phyloP scores from a whole-genome alignment of 2,113 vertebrate genomes.

The Bombycilla garrulus region DNA sequence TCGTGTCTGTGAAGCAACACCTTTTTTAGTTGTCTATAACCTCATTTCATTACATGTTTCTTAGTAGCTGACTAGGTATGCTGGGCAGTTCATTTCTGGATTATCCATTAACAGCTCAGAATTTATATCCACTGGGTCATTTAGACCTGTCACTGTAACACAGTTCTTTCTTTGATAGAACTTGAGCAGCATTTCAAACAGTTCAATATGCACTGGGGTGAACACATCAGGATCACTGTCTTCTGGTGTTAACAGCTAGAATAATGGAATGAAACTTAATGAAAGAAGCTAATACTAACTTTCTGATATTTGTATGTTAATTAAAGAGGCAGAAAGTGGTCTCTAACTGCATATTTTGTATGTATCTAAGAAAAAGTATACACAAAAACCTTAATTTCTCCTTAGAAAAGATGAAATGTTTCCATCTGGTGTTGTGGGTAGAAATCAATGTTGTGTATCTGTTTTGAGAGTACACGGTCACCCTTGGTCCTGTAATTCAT shows the following conservation, averaged over 20 bases:
- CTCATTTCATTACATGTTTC: background rate
- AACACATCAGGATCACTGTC: background rate
- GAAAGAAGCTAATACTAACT: background rate
- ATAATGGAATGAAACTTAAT: background rate
- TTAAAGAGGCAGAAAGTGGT: background rate
- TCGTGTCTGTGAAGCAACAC: background rate
- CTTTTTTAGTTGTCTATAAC: background rate
- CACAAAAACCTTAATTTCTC: background rate
- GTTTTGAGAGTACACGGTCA: background rate
- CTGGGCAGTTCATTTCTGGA: background rate
- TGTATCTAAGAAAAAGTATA: background rate
- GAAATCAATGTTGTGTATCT: background rate
- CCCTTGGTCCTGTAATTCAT: background rate
- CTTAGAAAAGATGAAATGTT: background rate
- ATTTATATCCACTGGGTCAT: background rate
- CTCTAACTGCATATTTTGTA: background rate
- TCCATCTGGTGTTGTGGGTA: background rate
- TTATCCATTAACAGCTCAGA: background rate
- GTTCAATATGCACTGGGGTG: background rate
- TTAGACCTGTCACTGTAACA: background rate
- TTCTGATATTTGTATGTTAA: background rate
- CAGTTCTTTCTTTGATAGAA: background rate
- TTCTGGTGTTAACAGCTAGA: background rate
- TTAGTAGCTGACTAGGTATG: background rate
- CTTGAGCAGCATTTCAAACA: background rate